Evolutionary conservation across 2,113 vertebrate species (phyloP), one percentile per base, ranked within the genome.

Genomic region (Probosciger aterrimus): DNA sequence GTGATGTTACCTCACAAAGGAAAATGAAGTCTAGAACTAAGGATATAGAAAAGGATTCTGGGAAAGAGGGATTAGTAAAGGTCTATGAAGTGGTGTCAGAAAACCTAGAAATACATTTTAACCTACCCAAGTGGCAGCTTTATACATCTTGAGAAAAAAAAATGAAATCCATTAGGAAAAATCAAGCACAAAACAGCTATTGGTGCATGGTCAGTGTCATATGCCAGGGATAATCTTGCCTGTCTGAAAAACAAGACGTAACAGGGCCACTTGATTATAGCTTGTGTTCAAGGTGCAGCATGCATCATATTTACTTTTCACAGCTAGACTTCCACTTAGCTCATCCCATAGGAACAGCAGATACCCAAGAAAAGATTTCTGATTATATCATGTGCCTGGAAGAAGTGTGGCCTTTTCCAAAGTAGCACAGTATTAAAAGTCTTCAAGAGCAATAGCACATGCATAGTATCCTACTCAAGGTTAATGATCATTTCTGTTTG

Each of bases 231-330:
- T 55, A 23, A 77, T 11, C 31, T 59, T 15, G 6, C 11, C 19
- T 52, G 20, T 47, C 37, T 18, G 2, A 57, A 80, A 69, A 5
- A 4, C 0, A 3, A 70, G 31, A 41, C 1, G 0, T 5, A 74
- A 46, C 24, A 71, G 30, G 15, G 7, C 22, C 77, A 18, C 41
- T 52, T 6, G 6, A 11, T 20, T 35, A 0, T 49, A 43, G 10
- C 13, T 78, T 46, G 60, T 43, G 2, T 55, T 57, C 25, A 71
- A 59, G 25, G 50, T n/a, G 50, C 43, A 79, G 55, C 23, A n/a
- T 24, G 9, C 25, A n/a, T 57, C 35, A 43, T 25, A 31, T 13
- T 4, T n/a, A 8, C 12, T 88, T 81, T 64, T 82, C 52, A 44
- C 3, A 88, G 63, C n/a, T 59, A 67, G 65, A 15, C 25, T 76